Conservation (phyloP, 2,113 vertebrate species). For the Pampusana beccarii region DNA sequence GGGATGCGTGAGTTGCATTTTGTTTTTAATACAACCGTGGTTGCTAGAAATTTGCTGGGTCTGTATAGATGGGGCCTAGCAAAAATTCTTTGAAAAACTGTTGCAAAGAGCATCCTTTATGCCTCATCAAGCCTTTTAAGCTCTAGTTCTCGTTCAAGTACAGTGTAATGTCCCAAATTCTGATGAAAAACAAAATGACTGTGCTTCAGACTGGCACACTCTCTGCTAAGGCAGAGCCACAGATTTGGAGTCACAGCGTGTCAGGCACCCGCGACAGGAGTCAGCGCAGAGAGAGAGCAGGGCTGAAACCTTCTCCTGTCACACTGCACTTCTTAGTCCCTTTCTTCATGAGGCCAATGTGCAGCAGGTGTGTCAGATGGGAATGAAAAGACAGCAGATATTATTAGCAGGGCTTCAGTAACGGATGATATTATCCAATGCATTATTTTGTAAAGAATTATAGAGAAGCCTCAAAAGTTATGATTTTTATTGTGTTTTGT, state of each 20-base stretch:
- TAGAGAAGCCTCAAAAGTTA: not conserved
- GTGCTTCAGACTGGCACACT: not conserved
- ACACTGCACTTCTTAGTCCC: not conserved
- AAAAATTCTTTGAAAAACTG: not conserved
- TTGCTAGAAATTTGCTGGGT: not conserved
- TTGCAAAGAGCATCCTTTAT: not conserved
- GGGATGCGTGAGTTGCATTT: not conserved
- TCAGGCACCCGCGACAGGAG: not conserved
- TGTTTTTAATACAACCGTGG: not conserved
- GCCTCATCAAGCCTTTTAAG: not conserved
- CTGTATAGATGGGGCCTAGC: rapidly evolving
- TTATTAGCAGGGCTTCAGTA: not conserved
- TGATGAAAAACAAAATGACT: not conserved
- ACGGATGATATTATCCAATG: not conserved
- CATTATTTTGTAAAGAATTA: not conserved
- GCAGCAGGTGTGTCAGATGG: not conserved
- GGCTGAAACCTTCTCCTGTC: not conserved
- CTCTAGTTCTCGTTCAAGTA: not conserved
- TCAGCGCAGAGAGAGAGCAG: not conserved
- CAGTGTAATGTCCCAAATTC: rapidly evolving
- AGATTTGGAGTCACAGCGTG: not conserved
- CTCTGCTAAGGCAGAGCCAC: too few relatives aligned
- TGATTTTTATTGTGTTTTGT: not conserved
- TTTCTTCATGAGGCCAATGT: not conserved
- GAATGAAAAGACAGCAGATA: not conserved